Conservation (phyloP, 2,888 invertebrate genomes). For the Lithophane ornitopus region DNA sequence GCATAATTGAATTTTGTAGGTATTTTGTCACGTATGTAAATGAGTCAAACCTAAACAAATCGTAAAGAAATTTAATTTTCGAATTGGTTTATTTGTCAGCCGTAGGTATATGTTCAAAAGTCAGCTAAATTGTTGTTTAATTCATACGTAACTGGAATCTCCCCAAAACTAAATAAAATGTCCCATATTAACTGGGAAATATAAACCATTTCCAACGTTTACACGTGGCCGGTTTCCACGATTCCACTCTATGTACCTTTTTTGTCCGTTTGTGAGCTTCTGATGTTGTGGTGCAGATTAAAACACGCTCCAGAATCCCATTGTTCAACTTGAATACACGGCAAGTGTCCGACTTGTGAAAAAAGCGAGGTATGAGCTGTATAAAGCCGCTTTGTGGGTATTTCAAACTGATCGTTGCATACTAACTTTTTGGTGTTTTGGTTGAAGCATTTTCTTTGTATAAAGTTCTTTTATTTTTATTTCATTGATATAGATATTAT, state of each 20-base stretch:
- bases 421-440: slow-evolving; percentile 26
- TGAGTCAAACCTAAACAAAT: too few relatives aligned
- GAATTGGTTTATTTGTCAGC: not conserved
- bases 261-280: slow-evolving; percentile 44
- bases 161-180: slow-evolving; percentile 6
- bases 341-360: slow-evolving; percentile 50
- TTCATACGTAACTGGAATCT: not conserved
- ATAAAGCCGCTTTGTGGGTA: slow-evolving; percentile 30
- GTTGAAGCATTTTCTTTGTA: not conserved
- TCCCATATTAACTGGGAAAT: slow-evolving; percentile 19
- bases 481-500: not conserved
- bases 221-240: slow-evolving; percentile 32
- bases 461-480: not conserved
- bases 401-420: slow-evolving; percentile 33
- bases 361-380: slow-evolving; percentile 5
- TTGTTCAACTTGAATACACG: slow-evolving; percentile 59
- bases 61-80: too few relatives aligned
- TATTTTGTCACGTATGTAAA: not conserved
- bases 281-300: slow-evolving; percentile 58
- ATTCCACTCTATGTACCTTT: slow-evolving; percentile 34
- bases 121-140: not conserved
- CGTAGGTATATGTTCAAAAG: not conserved
- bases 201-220: slow-evolving; percentile 34
- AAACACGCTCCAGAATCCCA: slow-evolving; percentile 53
- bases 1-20: not conserved